Base-by-base conservation (phyloP, 2,113 vertebrate genomes). In the Urocitellus parryii region DNA sequence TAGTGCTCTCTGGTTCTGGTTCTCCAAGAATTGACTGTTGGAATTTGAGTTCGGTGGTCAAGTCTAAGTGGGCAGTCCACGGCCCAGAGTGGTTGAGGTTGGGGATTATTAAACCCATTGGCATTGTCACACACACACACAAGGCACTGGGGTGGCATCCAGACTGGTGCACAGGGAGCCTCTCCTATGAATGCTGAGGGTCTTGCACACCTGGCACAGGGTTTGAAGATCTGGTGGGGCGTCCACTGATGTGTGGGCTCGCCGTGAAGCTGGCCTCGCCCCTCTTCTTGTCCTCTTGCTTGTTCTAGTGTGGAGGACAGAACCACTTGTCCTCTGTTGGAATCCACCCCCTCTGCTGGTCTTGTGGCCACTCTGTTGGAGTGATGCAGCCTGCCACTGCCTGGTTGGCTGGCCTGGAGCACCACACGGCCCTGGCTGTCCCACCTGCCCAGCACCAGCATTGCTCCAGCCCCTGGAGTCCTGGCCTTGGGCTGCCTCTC, bases 231-330 rank as follows among this genome's bases (percentile, higher is more conserved):
- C 17, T 34, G 7, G 5, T 0, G 5, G 32, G 32, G 2, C 2
- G 0, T 5, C 29, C 1, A 4, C 0, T 18, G 22, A n/a, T 0
- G 3, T 25, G 4, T 4, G 79, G 37, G 20, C 22, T n/a, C 14
- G 3, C 18, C 0, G 9, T 9, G 11, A 16, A 58, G 73, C 27
- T 16, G 37, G 10, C 11, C 39, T 29, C 13, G 17, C 0, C 13
- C 11, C 51, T 34, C 29, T 10, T 0, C 29, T 12, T 51, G 32
- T 72, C 29, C 56, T 25, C 14, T n/a, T 2, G 0, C 9, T 13
- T 32, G 14, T 65, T 39, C 42, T 48, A 0, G 8, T 3, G 11
- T 48, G 5, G 29, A 2, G 7, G n/a, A 29, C 24, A 20, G 58
- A 8, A 22, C n/a, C 56, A 14, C 9, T 2, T 32, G 34, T 63